Evolutionary conservation across 37 sponge, comb jelly and placozoan genomes (phyloP).

Genomic region (Beroe ovata): DNA sequence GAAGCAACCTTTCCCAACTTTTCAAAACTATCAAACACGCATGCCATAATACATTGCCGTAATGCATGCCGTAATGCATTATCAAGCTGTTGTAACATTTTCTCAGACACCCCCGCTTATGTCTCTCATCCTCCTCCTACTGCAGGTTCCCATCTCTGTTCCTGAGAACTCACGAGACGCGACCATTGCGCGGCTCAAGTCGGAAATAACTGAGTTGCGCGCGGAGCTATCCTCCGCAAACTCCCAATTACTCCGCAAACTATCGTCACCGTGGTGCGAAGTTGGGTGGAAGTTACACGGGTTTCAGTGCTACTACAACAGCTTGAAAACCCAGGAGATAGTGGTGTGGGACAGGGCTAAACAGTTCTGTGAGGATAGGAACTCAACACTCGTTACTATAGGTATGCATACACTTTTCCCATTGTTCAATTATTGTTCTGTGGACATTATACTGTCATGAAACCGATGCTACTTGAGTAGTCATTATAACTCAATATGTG

Average conservation of each 20-base stretch:
- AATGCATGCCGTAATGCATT: no score
- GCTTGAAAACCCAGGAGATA: not conserved
- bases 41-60: no score
- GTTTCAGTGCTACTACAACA: slow-evolving; percentile 26
- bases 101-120: no score
- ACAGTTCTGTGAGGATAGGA: not conserved
- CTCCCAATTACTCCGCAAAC: not conserved
- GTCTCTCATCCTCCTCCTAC: not conserved
- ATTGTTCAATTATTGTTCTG: no score
- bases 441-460: no score
- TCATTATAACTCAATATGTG: no score
- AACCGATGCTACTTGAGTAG: no score
- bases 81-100: no score
- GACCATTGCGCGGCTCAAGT: not conserved
- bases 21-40: not conserved
- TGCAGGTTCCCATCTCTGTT: not conserved
- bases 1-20: not conserved
- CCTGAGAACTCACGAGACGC: not conserved
- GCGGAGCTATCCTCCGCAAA: not conserved
- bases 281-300: slow-evolving; percentile 2
- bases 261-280: slow-evolving; percentile 36
- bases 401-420: no score
- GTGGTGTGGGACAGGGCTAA: not conserved
- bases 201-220: not conserved
- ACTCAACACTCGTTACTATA: not conserved